A percentile compares a stretch with the other conserved stretches of the same genome.
phyloP scores from a whole-genome alignment of 2,888 invertebrate species.

The Callosobruchus maculatus region DNA sequence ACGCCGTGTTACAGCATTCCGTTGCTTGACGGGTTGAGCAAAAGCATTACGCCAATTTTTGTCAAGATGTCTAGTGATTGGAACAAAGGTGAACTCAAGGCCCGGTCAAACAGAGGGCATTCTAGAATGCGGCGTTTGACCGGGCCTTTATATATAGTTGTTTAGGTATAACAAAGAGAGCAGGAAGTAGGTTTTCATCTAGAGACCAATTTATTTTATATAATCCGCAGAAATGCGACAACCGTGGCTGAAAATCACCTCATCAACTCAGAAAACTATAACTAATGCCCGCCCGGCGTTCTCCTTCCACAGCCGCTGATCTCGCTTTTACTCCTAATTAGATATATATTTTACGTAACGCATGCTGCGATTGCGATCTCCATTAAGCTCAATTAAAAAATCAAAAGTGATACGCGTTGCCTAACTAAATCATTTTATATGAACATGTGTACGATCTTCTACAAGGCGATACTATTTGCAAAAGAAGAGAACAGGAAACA shows the following conservation, averaged over 20 bases:
- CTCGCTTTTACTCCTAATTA: neutral
- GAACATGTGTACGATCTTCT: neutral
- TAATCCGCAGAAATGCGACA: neutral
- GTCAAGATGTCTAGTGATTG: no score
- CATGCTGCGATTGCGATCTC: conserved; percentile 14
- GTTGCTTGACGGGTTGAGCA: no score
- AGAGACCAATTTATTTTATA: neutral
- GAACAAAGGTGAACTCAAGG: no score
- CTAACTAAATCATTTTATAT: conserved; percentile 10
- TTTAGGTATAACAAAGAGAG: no score
- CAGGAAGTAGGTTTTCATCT: no score
- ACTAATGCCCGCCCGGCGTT: neutral
- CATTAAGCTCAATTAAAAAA: conserved; percentile 19
- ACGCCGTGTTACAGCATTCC: no score
- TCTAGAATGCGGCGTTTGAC: no score
- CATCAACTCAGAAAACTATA: neutral
- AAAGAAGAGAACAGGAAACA: no score
- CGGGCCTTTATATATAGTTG: no score
- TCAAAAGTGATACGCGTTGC: conserved; percentile 14
- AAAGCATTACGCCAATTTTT: no score
- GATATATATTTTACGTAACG: neutral
- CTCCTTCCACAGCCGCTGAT: neutral
- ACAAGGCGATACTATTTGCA: neutral
- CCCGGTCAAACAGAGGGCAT: no score
- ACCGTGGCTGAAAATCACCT: neutral